These are phyloP conservation scores for Drosophila lowei DNA, from an alignment of 1,140 invertebrate genomes.

Conservation along the genomic window DNA sequence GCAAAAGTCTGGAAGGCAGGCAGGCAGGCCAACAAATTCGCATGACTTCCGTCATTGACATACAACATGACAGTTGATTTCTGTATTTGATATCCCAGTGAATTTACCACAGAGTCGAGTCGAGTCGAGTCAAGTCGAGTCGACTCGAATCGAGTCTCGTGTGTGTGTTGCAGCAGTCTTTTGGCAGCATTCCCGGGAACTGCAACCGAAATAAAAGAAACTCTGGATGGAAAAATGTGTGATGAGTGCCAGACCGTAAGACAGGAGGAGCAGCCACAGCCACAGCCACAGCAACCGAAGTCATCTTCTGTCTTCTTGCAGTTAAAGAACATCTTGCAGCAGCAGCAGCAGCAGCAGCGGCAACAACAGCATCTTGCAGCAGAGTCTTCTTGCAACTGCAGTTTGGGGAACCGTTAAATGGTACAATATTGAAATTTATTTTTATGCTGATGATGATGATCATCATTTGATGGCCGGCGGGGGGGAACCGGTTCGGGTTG, in stretches of 20 bases:
- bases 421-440: conserved; percentile 78
- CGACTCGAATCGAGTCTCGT: conserved; percentile 8
- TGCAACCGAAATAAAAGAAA: conserved; percentile 29
- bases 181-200: neutral
- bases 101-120: conserved; percentile 49
- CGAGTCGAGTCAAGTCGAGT: no score
- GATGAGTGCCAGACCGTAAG: conserved; percentile 43
- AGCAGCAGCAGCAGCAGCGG: conserved; percentile 5
- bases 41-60: conserved; percentile 76
- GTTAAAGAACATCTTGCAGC: conserved; percentile 30
- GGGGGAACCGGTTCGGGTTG: conserved; percentile 42
- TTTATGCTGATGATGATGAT: conserved; percentile 62
- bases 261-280: conserved; percentile 14
- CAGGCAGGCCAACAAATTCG: conserved; percentile 51
- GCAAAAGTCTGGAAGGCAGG: no score
- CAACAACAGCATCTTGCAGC: conserved; percentile 6
- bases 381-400: conserved; percentile 13
- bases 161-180: conserved; percentile 6
- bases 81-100: conserved; percentile 72
- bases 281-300: conserved; percentile 6
- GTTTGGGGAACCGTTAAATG: conserved; percentile 66
- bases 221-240: conserved; percentile 43
- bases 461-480: conserved; percentile 43
- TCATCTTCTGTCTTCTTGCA: conserved; percentile 36
- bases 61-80: conserved; percentile 82